These are phyloP conservation scores for Cynodonichthys magdalenae DNA, from an alignment of 2,797 vertebrate species.

Conservation along the genomic window DNA sequence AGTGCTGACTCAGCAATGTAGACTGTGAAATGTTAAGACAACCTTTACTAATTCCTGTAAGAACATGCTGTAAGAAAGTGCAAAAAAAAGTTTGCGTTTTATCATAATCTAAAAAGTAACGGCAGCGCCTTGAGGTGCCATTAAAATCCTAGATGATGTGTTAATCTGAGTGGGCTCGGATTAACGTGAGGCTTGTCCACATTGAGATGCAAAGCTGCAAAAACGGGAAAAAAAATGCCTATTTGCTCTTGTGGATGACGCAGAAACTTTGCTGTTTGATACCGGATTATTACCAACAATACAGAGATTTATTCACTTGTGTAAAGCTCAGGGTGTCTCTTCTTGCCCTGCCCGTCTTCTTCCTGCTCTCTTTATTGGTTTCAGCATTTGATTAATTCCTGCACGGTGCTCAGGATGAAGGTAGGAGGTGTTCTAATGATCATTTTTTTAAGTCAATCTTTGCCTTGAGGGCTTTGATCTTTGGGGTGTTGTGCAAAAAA, in stretches of 20 bases:
- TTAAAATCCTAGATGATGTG: slow-evolving; percentile 68
- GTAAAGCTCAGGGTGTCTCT: slow-evolving; percentile 40
- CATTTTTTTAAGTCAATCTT: slow-evolving; percentile 42
- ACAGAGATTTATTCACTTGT: slow-evolving; percentile 66
- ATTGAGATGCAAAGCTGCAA: slow-evolving; percentile 74
- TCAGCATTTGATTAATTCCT: slow-evolving; percentile 54
- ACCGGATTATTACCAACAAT: slow-evolving; percentile 76
- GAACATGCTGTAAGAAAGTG: neutral
- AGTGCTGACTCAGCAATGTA: too few species aligned
- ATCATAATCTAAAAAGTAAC: slow-evolving; percentile 11
- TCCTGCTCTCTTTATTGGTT: slow-evolving; percentile 24
- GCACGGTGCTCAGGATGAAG: slow-evolving; percentile 8
- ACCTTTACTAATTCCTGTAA: neutral
- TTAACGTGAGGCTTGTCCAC: slow-evolving; percentile 19
- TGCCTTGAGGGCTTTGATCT: slow-evolving; percentile 41
- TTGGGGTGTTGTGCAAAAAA: neutral
- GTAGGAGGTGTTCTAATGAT: slow-evolving; percentile 10
- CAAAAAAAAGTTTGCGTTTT: slow-evolving; percentile 27
- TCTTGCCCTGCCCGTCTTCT: slow-evolving; percentile 28
- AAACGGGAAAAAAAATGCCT: slow-evolving; percentile 23
- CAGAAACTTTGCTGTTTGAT: slow-evolving; percentile 70
- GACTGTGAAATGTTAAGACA: too few species aligned
- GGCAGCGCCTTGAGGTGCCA: slow-evolving; percentile 40
- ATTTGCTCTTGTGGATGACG: slow-evolving; percentile 44
- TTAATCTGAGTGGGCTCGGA: slow-evolving; percentile 55